Evolutionary conservation across 2,797 vertebrate species (phyloP), one percentile per base, ranked within the genome.

Genomic region (Ptychadena robeensis): DNA sequence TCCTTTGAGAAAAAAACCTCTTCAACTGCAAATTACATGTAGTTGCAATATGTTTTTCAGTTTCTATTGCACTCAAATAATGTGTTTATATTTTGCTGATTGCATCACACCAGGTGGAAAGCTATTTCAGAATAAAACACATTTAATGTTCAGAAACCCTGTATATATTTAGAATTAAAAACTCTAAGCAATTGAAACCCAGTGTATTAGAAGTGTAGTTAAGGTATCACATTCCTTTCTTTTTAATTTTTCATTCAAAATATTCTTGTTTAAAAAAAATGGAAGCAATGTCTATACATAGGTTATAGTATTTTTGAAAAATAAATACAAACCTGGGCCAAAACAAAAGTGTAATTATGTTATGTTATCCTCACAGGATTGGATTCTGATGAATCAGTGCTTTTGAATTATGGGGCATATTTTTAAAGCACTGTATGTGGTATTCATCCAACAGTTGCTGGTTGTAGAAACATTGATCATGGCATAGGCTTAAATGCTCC

Each of bases 1-100:
- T 83, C 75, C 82, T 83, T 73, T 79, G 75, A 83, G 75, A 83
- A 64, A 40, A 74, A 68, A 79, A 68, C 40, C 61, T 44, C 76
- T 83, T 53, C 68, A 79, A 79, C 69, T 83, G 27, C 32, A 73
- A 83, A 83, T 82, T 76, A 77, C 73, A 82, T 73, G 75, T 79
- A 83, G 69, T 67, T 73, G 75, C 69, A 83, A 83, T 72, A 48
- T 78, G 38, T 67, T 79, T 83, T 78, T 83, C 59, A 72, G 67
- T 83, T 66, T 73, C 68, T 67, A 71, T 71, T 79, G 61, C 68
- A 73, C 82, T 83, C 18, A 79, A 79, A 66, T 73, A 83, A 79
- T 73, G 63, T 83, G 82, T 79, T 83, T 83, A 79, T 79, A 38
- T 83, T 83, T 79, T 79, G 30, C 30, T 67, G 59, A 73, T 79